phyloP scores from a whole-genome alignment of 2,888 invertebrate species.

The Syrphus vitripennis region DNA sequence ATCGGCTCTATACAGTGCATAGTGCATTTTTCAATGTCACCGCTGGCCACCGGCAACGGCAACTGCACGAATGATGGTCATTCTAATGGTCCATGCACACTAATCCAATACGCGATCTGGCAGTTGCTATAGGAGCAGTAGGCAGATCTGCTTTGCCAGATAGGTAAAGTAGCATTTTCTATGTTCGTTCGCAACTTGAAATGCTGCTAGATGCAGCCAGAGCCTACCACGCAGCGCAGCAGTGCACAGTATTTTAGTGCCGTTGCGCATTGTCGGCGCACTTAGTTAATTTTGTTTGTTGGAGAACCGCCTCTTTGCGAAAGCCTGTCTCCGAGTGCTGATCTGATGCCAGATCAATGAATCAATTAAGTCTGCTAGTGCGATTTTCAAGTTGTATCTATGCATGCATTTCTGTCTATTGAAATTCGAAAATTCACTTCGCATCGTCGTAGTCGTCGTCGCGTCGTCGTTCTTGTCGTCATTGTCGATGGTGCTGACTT shows the following conservation, averaged over 20 bases:
- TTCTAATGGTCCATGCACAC: constrained; percentile 38
- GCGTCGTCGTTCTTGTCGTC: neutral
- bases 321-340: constrained; percentile 64
- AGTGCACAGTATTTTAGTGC: constrained; percentile 2
- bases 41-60: constrained; percentile 50
- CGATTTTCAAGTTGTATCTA: constrained; percentile 37
- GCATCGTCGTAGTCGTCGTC: neutral
- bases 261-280: constrained; percentile 38
- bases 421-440: neutral
- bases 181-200: constrained; percentile 51
- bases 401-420: no score
- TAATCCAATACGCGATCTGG: constrained; percentile 20
- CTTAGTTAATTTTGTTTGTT: constrained; percentile 57
- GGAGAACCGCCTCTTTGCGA: constrained; percentile 61
- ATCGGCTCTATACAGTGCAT: constrained; percentile 40
- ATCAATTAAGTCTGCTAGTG: constrained; percentile 66
- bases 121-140: constrained; percentile 9
- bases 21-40: constrained; percentile 71
- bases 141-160: constrained; percentile 49
- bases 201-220: constrained; percentile 34
- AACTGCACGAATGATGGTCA: constrained; percentile 58
- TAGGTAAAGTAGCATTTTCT: constrained; percentile 44
- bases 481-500: neutral
- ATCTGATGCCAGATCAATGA: constrained; percentile 69
- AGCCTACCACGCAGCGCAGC: neutral